Conservation (phyloP, 1,140 invertebrate genomes). For the Aphelenchoides avenae region DNA sequence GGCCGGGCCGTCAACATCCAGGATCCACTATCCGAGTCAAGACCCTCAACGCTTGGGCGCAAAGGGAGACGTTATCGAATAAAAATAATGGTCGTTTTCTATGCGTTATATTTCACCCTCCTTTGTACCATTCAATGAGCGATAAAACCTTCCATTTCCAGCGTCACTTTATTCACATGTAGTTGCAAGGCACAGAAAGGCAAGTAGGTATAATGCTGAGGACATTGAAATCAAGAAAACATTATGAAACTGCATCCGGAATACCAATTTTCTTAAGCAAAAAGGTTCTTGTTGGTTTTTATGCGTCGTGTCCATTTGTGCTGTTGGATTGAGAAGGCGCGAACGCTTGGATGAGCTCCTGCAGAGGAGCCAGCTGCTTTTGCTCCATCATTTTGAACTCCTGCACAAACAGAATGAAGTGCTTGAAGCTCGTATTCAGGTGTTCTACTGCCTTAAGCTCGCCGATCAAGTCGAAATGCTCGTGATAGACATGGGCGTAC, state of each 20-base stretch:
- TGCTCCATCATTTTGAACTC: slow-evolving; percentile 88
- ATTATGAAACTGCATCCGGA: slow-evolving; percentile 5
- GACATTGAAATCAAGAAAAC: neutral
- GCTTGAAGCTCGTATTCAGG: slow-evolving; percentile 98
- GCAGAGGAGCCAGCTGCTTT: slow-evolving; percentile 38
- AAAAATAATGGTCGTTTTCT: slow-evolving; percentile 6
- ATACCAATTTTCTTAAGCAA: neutral
- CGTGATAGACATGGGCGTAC: slow-evolving; percentile 99
- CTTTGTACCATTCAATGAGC: slow-evolving; percentile 6
- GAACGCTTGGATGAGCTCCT: slow-evolving; percentile 36
- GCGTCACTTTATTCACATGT: slow-evolving; percentile 5
- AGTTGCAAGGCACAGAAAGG: neutral
- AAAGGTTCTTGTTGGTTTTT: slow-evolving; percentile 9
- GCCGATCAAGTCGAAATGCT: slow-evolving; percentile 95
- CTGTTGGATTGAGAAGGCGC: too few species aligned
- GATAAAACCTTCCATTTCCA: neutral
- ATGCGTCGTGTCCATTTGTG: slow-evolving; percentile 7
- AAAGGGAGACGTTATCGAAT: slow-evolving; percentile 53
- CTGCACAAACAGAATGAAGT: slow-evolving; percentile 98
- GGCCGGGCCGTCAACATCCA: neutral
- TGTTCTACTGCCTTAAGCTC: slow-evolving; percentile 97
- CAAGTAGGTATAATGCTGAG: neutral
- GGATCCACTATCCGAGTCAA: slow-evolving; percentile 55
- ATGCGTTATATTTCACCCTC: neutral
- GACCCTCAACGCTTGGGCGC: slow-evolving; percentile 56